Evolutionary conservation across 1,140 invertebrate species (phyloP), one percentile per base, ranked within the genome.

Genomic region (Ceratosolen solmsi): DNA sequence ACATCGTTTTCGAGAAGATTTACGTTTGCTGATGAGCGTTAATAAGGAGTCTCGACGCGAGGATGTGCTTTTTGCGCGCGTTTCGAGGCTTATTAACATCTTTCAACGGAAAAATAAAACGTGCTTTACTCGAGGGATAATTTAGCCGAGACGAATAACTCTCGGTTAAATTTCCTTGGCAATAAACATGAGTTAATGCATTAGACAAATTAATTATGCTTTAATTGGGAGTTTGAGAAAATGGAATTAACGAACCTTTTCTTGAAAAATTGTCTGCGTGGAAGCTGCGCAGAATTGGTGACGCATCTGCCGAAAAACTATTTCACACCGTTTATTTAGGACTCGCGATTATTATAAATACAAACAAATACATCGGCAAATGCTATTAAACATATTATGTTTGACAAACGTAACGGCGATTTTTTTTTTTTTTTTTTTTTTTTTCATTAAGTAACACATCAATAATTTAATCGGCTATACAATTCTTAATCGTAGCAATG

Each of bases 1-100:
- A 68, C 33, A 38, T 36, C 63, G 20, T 68, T 68, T 68, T 68
- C 38, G 63, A n/a, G n/a, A 68, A 65, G 63, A 68, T 68, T 68
- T 68, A 38, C 33, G 30, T 68, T 38, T 68, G 20, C 15, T 63
- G 30, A 11, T 0, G 60, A 33, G 65, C 65, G 36, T 71, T 71
- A 49, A 49, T 71, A 71, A 71, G 49, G 41, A 3, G 5, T 9
- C 17, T 68, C 27, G 8, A 65, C 13, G 30, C 30, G 68, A 71
- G 22, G 68, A 71, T 49, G 38, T 20, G 5, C 41, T 49, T 71
- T 49, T 71, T 71, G n/a, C 25, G 38, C 15, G 7, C 36, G 9
- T n/a, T 71, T 11, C 33, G 11, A 27, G 63, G 63, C 33, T 71
- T 36, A 71, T 71, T 71, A 71, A 71, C 9, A 41, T 27, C 70